Evolutionary conservation across 1,140 invertebrate genomes (phyloP).

Genomic region (Aphidius ervi): DNA sequence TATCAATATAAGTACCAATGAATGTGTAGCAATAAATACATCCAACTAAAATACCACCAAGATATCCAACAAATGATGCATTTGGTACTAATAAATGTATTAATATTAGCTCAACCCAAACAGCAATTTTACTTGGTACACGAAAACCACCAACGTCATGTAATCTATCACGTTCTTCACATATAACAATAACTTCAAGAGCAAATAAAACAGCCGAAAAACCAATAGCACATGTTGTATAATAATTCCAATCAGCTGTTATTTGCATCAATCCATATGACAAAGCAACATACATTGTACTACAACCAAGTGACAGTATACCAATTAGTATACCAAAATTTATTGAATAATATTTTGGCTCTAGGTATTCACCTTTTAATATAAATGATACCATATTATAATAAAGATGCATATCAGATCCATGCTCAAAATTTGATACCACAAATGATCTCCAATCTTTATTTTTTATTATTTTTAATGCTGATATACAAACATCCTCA

Average conservation of each 20-base stretch:
- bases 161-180: slow-evolving; percentile 46
- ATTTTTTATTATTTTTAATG: slow-evolving; percentile 53
- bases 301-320: slow-evolving; percentile 57
- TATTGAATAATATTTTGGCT: slow-evolving; percentile 55
- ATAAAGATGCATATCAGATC: slow-evolving; percentile 69
- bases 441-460: slow-evolving; percentile 60
- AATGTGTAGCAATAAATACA: slow-evolving; percentile 62
- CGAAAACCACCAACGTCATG: slow-evolving; percentile 54
- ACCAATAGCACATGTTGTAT: slow-evolving; percentile 63
- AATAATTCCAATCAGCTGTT: slow-evolving; percentile 47
- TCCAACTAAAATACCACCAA: slow-evolving; percentile 68
- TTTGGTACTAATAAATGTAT: slow-evolving; percentile 65
- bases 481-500: slow-evolving; percentile 61
- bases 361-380: slow-evolving; percentile 60
- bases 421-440: slow-evolving; percentile 63
- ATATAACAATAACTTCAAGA: slow-evolving; percentile 62
- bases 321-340: slow-evolving; percentile 59
- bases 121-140: slow-evolving; percentile 59
- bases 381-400: slow-evolving; percentile 72
- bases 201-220: slow-evolving; percentile 67
- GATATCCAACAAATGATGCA: slow-evolving; percentile 61
- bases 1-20: slow-evolving; percentile 56
- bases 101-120: slow-evolving; percentile 66
- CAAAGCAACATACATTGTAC: slow-evolving; percentile 55
- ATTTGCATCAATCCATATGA: slow-evolving; percentile 41